Base-by-base conservation (phyloP, 2,113 vertebrate species). In the Phyllostomus hastatus region DNA sequence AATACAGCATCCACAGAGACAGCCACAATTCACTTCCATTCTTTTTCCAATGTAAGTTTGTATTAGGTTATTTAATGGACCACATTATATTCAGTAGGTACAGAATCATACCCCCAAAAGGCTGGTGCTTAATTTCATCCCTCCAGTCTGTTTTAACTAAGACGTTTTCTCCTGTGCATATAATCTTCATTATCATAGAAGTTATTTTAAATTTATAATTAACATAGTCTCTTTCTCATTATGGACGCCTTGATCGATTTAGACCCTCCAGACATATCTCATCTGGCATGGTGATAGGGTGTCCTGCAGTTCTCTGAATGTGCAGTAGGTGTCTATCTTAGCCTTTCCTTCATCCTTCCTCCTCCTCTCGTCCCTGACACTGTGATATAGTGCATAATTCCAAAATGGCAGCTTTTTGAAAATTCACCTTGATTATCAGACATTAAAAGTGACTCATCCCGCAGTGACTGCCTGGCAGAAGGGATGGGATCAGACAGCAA, bases 351-450 rank as follows among this genome's bases (percentile, higher is more conserved):
- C 92, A 84, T 61, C 95, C 98, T 97, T 97, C 97, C 97, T 72
- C 72, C 94, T 95, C 89, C 78, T 88, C 83, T 70, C 2, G 7
- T 76, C 84, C 93, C 97, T 94, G 95, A 91, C 81, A 81, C 91
- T 94, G 95, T 97, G 98, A 98, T 99, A 98, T 98, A 99, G 98
- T 98, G 98, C 99, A 99, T 99, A 98, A 99, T 99, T 99, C 99
- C 99, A 99, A 99, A 99, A 99, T 99, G 99, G 99, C 99, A 99
- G 98, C 99, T 99, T 99, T 99, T 99, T 99, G 99, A 99, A 99
- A 99, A 99, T 99, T 99, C 99, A 99, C 99, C 99, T 99, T 99
- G 99, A 99, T 99, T 99, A 99, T 99, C 99, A 99, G 99, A 99
- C 99, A 99, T 97, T 96, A 98, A 96, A 97, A 98, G 98, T 96